phyloP scores from a whole-genome alignment of 2,888 invertebrate species.

The Fragum sueziense region DNA sequence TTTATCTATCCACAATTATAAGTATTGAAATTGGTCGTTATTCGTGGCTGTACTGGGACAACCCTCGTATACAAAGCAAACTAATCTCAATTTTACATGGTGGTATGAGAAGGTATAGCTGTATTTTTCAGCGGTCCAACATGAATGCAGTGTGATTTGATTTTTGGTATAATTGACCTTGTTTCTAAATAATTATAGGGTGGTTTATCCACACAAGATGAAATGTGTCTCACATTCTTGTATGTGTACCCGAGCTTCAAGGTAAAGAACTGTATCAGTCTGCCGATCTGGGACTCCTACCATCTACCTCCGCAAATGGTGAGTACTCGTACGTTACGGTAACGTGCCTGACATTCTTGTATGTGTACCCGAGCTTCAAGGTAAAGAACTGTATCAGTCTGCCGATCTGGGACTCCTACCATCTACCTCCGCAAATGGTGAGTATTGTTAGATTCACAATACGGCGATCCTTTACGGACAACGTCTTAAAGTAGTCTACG shows the following conservation, averaged over 20 bases:
- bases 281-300: constrained; percentile 35
- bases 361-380: constrained; percentile 66
- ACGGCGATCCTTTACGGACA: no score
- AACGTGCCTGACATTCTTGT: constrained; percentile 71
- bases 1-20: no score
- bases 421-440: constrained; percentile 10
- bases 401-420: constrained; percentile 35
- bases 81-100: neutral
- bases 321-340: constrained; percentile 46
- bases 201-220: constrained; percentile 66
- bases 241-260: constrained; percentile 67
- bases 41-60: neutral
- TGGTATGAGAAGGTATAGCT: neutral
- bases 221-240: constrained; percentile 72
- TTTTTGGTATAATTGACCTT: no score
- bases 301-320: constrained; percentile 10
- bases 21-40: no score
- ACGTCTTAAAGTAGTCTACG: no score
- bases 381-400: constrained; percentile 48
- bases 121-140: neutral
- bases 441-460: no score
- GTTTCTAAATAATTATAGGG: constrained; percentile 70
- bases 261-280: constrained; percentile 47
- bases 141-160: neutral
- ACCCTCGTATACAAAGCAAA: neutral